Evolutionary conservation across 2,888 invertebrate genomes (phyloP).

Genomic region (Hydraecia micacea): DNA sequence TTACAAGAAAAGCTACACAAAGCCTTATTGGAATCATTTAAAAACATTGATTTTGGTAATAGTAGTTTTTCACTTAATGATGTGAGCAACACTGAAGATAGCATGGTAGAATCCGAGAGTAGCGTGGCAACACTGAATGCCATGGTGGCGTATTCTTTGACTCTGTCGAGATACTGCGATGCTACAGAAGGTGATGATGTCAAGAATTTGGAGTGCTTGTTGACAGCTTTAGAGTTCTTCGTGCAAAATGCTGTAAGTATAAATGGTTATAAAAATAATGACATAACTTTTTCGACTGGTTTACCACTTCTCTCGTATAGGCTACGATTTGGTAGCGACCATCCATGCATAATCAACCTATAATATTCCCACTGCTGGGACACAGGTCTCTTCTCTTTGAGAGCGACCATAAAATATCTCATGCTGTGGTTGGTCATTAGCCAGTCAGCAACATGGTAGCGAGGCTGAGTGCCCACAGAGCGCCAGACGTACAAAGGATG

Average conservation of each 20-base stretch:
- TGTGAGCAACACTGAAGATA: constrained; percentile 77
- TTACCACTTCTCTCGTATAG: not conserved
- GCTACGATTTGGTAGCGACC: not conserved
- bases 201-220: constrained; percentile 82
- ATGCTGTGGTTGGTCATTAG: not conserved
- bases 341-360: not conserved
- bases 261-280: not conserved
- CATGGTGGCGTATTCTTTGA: constrained; percentile 84
- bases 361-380: not conserved
- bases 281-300: not conserved
- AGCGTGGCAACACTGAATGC: constrained; percentile 83
- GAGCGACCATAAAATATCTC: no score
- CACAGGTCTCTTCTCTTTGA: not conserved
- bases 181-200: constrained; percentile 78
- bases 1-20: constrained; percentile 85
- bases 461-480: not conserved
- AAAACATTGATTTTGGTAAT: constrained; percentile 79
- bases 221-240: constrained; percentile 83
- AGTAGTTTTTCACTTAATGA: constrained; percentile 63
- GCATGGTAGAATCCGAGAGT: constrained; percentile 73
- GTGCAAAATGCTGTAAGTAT: constrained; percentile 84
- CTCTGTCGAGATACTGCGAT: constrained; percentile 84
- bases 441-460: not conserved
- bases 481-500: no score
- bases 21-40: constrained; percentile 80